phyloP scores from a whole-genome alignment of 1,140 invertebrate species.

The Sminthurides bifidus region DNA sequence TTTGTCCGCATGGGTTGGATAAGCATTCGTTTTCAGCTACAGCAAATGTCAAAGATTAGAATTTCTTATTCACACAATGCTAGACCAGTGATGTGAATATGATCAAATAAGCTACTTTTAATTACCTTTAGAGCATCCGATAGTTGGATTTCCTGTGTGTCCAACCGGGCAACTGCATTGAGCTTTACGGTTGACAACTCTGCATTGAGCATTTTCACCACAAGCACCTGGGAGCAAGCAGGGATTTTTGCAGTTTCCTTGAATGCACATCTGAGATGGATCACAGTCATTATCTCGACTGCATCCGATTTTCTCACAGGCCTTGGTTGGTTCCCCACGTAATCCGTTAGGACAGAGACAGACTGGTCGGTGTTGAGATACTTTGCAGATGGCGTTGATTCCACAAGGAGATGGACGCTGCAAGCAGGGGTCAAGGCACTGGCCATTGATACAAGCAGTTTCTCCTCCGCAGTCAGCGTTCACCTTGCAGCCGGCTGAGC shows the following conservation, averaged over 20 bases:
- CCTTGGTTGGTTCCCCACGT: conserved; percentile 49
- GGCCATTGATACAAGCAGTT: conserved; percentile 57
- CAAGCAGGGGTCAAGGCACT: conserved; percentile 64
- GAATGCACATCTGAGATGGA: conserved; percentile 57
- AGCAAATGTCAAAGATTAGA: too few relatives aligned
- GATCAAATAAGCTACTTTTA: background rate
- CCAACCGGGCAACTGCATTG: conserved; percentile 74
- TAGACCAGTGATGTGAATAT: too few relatives aligned
- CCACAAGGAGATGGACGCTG: conserved; percentile 49
- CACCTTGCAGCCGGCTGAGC: conserved; percentile 58
- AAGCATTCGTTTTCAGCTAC: conserved; percentile 71
- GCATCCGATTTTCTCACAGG: conserved; percentile 65
- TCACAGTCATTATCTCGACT: conserved; percentile 63
- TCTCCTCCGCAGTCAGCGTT: conserved; percentile 67
- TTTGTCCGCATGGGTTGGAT: conserved; percentile 67
- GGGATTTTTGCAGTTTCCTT: conserved; percentile 58
- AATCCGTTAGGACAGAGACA: conserved; percentile 73
- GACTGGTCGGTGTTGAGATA: conserved; percentile 62
- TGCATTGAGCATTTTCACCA: conserved; percentile 70
- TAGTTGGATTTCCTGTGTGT: conserved; percentile 65
- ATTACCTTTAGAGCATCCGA: conserved; percentile 57
- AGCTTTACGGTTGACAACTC: conserved; percentile 57
- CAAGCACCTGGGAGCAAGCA: conserved; percentile 62
- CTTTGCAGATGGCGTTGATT: conserved; percentile 54
- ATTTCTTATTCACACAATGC: too few relatives aligned